A percentile compares a stretch with the other conserved stretches of the same genome.
These are phyloP conservation scores for Platygyra sinensis DNA, from an alignment of 64 coral and sea anemone genomes.

Conservation along the genomic window DNA sequence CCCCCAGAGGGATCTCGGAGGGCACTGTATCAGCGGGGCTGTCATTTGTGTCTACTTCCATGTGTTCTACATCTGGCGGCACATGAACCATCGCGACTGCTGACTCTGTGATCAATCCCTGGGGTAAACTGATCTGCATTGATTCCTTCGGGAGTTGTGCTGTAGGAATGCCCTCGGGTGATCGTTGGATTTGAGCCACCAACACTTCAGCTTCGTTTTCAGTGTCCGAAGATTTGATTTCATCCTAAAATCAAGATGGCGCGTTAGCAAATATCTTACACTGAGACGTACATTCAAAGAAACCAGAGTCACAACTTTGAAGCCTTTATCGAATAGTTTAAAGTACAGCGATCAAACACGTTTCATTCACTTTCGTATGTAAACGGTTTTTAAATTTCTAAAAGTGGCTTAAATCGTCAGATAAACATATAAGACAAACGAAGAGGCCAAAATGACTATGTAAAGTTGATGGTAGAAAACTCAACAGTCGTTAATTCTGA, in stretches of 20 bases:
- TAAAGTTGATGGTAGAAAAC: too few species aligned
- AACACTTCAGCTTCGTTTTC: conserved; percentile 73
- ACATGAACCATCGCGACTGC: neutral
- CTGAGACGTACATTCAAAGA: too few species aligned
- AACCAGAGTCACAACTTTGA: too few species aligned
- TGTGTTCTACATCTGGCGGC: neutral
- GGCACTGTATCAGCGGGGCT: neutral
- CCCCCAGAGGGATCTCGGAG: neutral
- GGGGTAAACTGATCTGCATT: conserved; percentile 50
- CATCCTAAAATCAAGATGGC: conserved; percentile 9
- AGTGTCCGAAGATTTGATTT: conserved; percentile 75
- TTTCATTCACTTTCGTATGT: too few species aligned
- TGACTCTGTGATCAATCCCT: conserved; percentile 20
- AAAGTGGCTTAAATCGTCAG: too few species aligned
- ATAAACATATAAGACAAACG: too few species aligned
- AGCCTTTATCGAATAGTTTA: too few species aligned
- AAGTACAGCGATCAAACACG: too few species aligned
- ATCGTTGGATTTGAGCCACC: conserved; percentile 52
- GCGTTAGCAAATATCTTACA: neutral
- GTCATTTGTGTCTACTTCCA: conserved; percentile 1
- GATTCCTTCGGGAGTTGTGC: conserved; percentile 6
- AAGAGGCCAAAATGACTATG: too few species aligned
- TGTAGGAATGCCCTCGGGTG: conserved; percentile 23
- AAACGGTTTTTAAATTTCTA: too few species aligned
- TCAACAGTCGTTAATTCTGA: too few species aligned